A percentile compares a stretch with the other conserved stretches of the same genome.
These are phyloP conservation scores for Caenorhabditis uteleia DNA, from an alignment of 2,888 invertebrate species.

Conservation along the genomic window DNA sequence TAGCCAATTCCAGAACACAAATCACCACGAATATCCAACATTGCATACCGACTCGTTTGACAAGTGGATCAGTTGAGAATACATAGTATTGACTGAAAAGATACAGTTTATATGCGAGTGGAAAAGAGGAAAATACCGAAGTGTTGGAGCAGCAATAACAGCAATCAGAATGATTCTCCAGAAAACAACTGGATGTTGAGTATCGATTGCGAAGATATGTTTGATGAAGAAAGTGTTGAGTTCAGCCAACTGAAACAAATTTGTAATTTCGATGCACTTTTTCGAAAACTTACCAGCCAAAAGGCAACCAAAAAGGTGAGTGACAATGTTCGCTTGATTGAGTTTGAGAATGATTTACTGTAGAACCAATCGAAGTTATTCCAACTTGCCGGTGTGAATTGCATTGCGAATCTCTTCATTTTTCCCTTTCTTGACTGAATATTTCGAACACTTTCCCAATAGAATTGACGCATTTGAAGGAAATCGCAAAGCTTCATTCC, in stretches of 20 bases:
- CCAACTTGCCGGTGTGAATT: conserved; percentile 97
- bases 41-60: conserved; percentile 96
- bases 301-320: conserved; percentile 29
- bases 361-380: conserved; percentile 74
- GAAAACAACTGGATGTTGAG: conserved; percentile 84
- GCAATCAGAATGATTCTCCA: conserved; percentile 87
- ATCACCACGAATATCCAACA: conserved; percentile 91
- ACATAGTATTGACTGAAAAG: conserved; percentile 89
- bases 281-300: conserved; percentile 72
- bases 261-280: background rate
- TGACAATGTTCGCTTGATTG: conserved; percentile 11
- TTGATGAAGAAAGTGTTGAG: conserved; percentile 98
- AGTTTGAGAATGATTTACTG: conserved; percentile 18
- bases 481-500: conserved; percentile 90
- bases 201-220: conserved; percentile 97
- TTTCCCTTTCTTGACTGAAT: conserved; percentile 95
- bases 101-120: background rate
- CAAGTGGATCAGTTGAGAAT: conserved; percentile 93
- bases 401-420: conserved; percentile 91
- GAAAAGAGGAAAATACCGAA: conserved; percentile 77
- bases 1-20: conserved; percentile 62
- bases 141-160: conserved; percentile 93
- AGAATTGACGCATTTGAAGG: conserved; percentile 96
- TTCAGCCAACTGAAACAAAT: conserved; percentile 77
- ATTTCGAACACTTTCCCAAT: conserved; percentile 97